phyloP scores from a whole-genome alignment of 2,113 vertebrate species.

The Pelusios castaneus region DNA sequence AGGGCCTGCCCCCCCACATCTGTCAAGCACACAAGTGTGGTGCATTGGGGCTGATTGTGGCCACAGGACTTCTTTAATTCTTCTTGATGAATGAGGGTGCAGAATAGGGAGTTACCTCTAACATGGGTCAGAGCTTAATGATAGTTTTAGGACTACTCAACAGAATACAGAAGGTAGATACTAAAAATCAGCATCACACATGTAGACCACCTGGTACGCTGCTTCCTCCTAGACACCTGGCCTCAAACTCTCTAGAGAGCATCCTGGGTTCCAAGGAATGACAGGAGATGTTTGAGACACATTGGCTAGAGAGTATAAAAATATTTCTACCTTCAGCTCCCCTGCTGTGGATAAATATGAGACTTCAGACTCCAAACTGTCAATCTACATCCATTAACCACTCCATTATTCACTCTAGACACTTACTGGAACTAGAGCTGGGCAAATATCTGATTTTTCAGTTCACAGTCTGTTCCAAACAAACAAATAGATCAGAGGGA shows the following conservation, averaged over 20 bases:
- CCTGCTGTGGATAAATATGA: background rate
- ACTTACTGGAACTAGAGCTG: background rate
- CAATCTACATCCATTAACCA: background rate
- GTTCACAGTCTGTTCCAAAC: background rate
- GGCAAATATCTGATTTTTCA: too few species aligned
- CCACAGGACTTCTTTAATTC: too few species aligned
- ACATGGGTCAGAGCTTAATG: constrained; percentile 2
- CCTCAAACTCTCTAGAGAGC: background rate
- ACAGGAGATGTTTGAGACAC: constrained; percentile 43
- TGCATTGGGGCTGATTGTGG: too few species aligned
- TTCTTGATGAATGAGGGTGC: too few species aligned
- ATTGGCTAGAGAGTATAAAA: constrained; percentile 36
- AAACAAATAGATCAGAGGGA: too few species aligned
- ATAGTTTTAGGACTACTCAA: constrained; percentile 8
- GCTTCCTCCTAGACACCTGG: constrained; percentile 4
- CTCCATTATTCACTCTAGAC: background rate
- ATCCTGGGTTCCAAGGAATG: background rate
- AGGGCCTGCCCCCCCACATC: too few species aligned
- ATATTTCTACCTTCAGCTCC: background rate
- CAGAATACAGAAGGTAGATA: constrained; percentile 27
- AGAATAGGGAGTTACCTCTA: background rate
- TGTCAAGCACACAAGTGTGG: too few species aligned
- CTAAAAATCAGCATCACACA: constrained; percentile 22
- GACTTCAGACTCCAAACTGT: constrained; percentile 6
- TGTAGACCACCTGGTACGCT: constrained; percentile 19